Base-by-base conservation (phyloP, 2,113 vertebrate species). In the Forbesichthys papilliferus region DNA sequence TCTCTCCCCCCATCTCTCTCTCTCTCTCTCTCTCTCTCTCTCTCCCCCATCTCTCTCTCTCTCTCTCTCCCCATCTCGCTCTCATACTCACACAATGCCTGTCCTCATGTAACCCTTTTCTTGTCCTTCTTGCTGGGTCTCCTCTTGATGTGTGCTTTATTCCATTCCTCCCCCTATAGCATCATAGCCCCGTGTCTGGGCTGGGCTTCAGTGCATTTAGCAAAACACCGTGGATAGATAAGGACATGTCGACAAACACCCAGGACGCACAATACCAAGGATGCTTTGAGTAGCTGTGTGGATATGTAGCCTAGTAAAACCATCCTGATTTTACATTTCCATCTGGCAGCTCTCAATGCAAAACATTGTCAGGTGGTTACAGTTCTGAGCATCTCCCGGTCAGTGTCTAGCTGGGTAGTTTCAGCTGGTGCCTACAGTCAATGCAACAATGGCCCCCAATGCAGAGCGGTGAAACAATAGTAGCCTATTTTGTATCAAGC, bases 161-260 rank as follows among this genome's bases (percentile, higher is more conserved):
- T 20, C 20, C 20, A 20, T 20, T 20, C 20, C 20, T 20, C 20
- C 20, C 20, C 20, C 20, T 20, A 1, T 1, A 20, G 20, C 20
- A 1, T 20, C 20, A 20, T 20, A 20, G 20, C 20, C 20, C 20
- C 20, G 1, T 20, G 20, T 20, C 20, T 16, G 63, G 62, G 59
- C 66, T 71, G 72, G 78, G 60, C 82, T 68, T 59, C 14, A 5
- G 3, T 63, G 60, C 61, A 42, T 60, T 66, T 78, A 49, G 55
- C 64, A 55, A 71, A 69, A 48, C 47, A 1, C 57, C 72, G 79
- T 14, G 73, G 77, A 75, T 64, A 1, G 4, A 64, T 52, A 76
- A 78, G 73, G 79, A 84, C 73, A 13, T 13, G 34, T 78, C 58
- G 18, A 4, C n/a, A 58, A 42, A 42, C 36, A 42, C 36, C 36